A percentile compares a stretch with the other conserved stretches of the same genome.
Evolutionary conservation across 2,888 invertebrate species (phyloP).

Genomic region (Drosophila prolongata): DNA sequence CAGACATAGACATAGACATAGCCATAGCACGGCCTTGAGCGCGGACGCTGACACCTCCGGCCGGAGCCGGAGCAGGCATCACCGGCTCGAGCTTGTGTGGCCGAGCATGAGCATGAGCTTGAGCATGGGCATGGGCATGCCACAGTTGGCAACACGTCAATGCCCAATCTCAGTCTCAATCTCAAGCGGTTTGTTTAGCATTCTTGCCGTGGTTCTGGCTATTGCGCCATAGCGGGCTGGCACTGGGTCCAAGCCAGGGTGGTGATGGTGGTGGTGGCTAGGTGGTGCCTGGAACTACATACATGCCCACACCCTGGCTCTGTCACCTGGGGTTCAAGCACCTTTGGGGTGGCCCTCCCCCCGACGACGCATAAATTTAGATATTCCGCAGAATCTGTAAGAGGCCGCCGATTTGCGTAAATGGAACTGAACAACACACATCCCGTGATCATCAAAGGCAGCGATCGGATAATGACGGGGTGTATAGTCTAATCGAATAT

Average conservation of each 20-base stretch:
- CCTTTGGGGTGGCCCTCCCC: slow-evolving; percentile 44
- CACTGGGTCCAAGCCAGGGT: too few relatives aligned
- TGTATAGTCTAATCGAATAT: slow-evolving; percentile 28
- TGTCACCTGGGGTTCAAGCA: slow-evolving; percentile 59
- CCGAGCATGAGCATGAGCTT: slow-evolving; percentile 9
- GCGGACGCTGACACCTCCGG: slow-evolving; percentile 71
- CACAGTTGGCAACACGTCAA: slow-evolving; percentile 58
- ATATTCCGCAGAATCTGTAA: slow-evolving; percentile 36
- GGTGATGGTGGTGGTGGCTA: neutral
- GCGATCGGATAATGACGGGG: slow-evolving; percentile 48
- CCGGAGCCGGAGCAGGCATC: slow-evolving; percentile 24
- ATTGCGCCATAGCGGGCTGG: slow-evolving; percentile 66
- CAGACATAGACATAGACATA: neutral
- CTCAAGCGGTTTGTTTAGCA: slow-evolving; percentile 70
- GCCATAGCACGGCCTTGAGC: slow-evolving; percentile 63
- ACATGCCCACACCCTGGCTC: slow-evolving; percentile 1
- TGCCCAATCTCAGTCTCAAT: slow-evolving; percentile 30
- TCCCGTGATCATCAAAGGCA: slow-evolving; percentile 55
- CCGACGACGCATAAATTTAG: slow-evolving; percentile 58
- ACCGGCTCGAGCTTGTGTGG: slow-evolving; percentile 11
- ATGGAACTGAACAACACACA: slow-evolving; percentile 42
- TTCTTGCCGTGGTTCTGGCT: slow-evolving; percentile 63
- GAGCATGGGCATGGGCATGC: slow-evolving; percentile 6
- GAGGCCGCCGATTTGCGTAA: slow-evolving; percentile 63
- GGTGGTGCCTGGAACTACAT: slow-evolving; percentile 5